phyloP scores from a whole-genome alignment of 2,888 invertebrate species.

The Chymomyza caudatula region DNA sequence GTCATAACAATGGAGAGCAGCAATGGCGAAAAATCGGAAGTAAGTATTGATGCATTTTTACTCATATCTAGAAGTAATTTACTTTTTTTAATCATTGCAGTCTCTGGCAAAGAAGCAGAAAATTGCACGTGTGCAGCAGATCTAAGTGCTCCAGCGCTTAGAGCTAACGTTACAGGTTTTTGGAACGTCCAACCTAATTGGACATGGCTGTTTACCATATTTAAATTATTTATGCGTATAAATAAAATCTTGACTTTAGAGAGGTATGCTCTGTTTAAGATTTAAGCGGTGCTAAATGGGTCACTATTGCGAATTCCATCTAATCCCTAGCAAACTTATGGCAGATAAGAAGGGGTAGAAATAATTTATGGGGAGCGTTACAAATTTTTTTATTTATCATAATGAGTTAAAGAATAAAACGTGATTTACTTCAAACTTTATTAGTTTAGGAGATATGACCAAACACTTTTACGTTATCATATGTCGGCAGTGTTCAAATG shows the following conservation, averaged over 20 bases:
- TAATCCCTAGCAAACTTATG: no score
- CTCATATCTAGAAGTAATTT: neutral
- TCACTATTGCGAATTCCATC: no score
- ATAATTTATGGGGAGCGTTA: no score
- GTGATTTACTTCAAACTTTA: no score
- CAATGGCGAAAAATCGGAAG: conserved; percentile 41
- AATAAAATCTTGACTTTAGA: neutral
- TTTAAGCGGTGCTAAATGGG: no score
- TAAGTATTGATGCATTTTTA: conserved; percentile 3
- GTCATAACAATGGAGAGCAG: conserved; percentile 79
- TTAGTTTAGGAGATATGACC: no score
- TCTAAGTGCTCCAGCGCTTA: conserved; percentile 42
- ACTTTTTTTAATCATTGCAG: conserved; percentile 41
- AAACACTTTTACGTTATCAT: no score
- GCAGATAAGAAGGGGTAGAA: no score
- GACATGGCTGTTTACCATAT: conserved; percentile 7
- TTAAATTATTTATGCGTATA: neutral
- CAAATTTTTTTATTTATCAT: no score
- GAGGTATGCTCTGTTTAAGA: no score
- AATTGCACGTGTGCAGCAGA: conserved; percentile 64
- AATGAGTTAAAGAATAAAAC: no score
- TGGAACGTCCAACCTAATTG: conserved; percentile 13
- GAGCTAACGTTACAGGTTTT: conserved; percentile 22
- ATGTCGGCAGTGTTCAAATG: no score
- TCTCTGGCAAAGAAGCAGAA: conserved; percentile 74